phyloP scores from a whole-genome alignment of 2,113 vertebrate species.

The Antidorcas marsupialis region DNA sequence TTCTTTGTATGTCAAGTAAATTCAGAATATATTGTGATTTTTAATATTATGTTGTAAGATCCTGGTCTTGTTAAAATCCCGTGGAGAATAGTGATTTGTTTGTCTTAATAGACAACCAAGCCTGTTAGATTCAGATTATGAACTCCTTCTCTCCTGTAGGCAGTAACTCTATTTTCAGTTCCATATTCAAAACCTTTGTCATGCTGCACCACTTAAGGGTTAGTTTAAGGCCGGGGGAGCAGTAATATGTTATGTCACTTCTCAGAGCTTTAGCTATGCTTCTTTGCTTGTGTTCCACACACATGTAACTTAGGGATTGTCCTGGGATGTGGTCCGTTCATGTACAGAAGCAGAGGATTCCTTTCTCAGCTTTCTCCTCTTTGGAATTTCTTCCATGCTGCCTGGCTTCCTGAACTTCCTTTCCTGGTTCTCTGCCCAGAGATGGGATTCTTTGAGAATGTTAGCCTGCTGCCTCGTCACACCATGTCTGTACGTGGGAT shows the following conservation, averaged over 20 bases:
- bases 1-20: not conserved
- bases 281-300: too few species aligned
- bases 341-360: not conserved
- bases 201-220: not conserved
- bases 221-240: not conserved
- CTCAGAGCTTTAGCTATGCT: not conserved
- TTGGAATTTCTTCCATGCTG: not conserved
- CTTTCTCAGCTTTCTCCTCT: not conserved
- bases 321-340: not conserved
- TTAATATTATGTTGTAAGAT: not conserved
- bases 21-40: not conserved
- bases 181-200: not conserved
- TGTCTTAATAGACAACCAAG: not conserved
- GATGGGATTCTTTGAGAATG: not conserved
- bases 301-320: accelerated
- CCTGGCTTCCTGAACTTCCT: not conserved
- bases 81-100: not conserved
- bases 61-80: not conserved
- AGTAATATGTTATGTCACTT: accelerated
- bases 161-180: not conserved
- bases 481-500: not conserved
- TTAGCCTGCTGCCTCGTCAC: not conserved
- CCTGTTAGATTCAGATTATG: not conserved
- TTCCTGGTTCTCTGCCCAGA: not conserved
- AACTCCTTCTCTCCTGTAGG: not conserved